A percentile compares a stretch with the other conserved stretches of the same genome.
Conservation (phyloP, 1,140 invertebrate species). For the Riptortus pedestris region DNA sequence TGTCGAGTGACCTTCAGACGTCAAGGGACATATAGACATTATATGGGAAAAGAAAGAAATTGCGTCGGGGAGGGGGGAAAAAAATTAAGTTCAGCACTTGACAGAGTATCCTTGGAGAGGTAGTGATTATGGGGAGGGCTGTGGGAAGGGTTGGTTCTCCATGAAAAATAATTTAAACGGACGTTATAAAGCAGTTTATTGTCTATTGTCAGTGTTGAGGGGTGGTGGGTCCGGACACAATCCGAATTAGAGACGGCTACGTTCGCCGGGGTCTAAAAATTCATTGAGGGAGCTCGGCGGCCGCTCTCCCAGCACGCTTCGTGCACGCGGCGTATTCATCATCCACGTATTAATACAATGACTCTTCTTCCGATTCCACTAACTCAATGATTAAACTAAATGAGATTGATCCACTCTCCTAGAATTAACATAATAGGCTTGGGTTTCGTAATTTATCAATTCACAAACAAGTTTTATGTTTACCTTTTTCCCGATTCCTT, state of each 20-base stretch:
- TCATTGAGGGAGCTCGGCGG: background rate
- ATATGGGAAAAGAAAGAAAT: no score
- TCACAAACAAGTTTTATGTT: no score
- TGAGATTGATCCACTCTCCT: constrained; percentile 3
- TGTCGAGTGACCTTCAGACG: no score
- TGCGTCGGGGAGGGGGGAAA: no score
- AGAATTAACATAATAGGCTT: constrained; percentile 1
- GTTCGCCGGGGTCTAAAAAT: background rate
- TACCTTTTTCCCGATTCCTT: no score
- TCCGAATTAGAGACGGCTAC: background rate
- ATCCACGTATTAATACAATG: constrained; percentile 5
- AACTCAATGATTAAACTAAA: background rate
- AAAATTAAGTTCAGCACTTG: no score
- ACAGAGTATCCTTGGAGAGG: no score
- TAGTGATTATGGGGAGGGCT: no score
- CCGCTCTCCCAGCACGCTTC: background rate
- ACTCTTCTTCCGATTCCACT: background rate
- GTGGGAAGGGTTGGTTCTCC: no score
- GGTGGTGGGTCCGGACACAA: background rate
- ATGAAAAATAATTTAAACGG: constrained; percentile 3
- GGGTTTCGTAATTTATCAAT: no score
- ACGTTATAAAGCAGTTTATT: constrained; percentile 20
- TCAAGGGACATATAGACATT: no score
- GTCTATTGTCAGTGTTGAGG: background rate
- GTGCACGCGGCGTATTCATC: background rate